Evolutionary conservation across 1,140 invertebrate species (phyloP), one percentile per base, ranked within the genome.

Genomic region (Mizuhopecten yessoensis): DNA sequence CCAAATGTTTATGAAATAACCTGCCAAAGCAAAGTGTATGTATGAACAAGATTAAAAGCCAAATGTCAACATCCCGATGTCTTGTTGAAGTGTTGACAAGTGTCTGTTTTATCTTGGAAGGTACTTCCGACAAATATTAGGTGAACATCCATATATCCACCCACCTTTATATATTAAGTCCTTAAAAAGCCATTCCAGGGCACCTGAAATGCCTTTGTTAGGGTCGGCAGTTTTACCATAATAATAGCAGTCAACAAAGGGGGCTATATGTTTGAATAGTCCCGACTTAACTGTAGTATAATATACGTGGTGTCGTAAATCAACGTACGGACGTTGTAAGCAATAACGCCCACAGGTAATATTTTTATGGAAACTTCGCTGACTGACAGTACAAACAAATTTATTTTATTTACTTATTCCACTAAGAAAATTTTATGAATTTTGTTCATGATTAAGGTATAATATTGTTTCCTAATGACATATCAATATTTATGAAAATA

Each of bases 21-120:
- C 57, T 17, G 57, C n/a, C 57, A 0, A 75, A 75, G 57, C 23
- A 9, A 75, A 75, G 57, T 75, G 57, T 75, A 75, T 75, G 57
- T 75, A 75, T 75, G 57, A 75, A 75, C 57, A 75, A 75, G 57
- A 75, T 75, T 75, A 75, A 75, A 75, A 75, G 57, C 57, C 57
- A 75, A 29, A 75, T 29, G 57, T 75, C 57, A 75, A 75, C n/a
- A 75, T n/a, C 23, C 23, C 23, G 11, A 75, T 75, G 57, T 75
- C 57, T 75, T 75, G 57, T 75, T 75, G n/a, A 75, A 75, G 57
- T 49, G 45, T 49, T 49, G 45, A 49, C 45, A 49, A 49, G 45
- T 75, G 57, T 75, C 57, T 75, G 57, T 75, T 29, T 75, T 75
- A 75, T 29, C 57, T 29, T 5, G 57, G 57, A 75, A 75, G 57